Conservation (phyloP, 2,797 vertebrate genomes). For the Sphaeramia orbicularis region DNA sequence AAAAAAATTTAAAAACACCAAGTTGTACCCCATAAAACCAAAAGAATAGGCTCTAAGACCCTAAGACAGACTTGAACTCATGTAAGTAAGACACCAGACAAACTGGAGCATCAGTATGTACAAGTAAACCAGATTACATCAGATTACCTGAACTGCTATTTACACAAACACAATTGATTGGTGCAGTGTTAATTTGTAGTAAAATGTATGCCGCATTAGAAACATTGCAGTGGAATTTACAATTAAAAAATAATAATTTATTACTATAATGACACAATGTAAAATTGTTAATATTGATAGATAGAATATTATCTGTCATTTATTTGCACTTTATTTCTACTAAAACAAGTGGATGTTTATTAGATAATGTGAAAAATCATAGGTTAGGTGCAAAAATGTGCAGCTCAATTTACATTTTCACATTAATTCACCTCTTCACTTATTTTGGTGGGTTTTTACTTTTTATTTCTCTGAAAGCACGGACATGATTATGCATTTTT, state of each 20-base stretch:
- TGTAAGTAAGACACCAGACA: no score
- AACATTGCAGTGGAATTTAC: no score
- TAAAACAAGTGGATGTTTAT: conserved; percentile 1
- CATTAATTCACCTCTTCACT: conserved; percentile 23
- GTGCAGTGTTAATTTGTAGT: conserved; percentile 4
- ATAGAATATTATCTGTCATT: neutral
- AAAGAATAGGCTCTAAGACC: no score
- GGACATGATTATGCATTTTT: conserved; percentile 38
- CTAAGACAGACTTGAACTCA: no score
- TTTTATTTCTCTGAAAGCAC: conserved; percentile 23
- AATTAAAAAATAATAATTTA: no score
- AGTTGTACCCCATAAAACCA: no score
- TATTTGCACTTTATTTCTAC: neutral
- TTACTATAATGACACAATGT: neutral
- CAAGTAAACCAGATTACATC: no score
- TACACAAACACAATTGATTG: no score
- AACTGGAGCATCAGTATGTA: no score
- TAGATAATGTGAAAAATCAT: conserved; percentile 4
- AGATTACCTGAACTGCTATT: no score
- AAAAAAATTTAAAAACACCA: no score
- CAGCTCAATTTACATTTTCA: conserved; percentile 35
- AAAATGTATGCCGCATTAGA: neutral
- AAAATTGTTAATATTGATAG: conserved; percentile 3
- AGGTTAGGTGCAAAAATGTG: conserved; percentile 25
- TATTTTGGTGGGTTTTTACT: conserved; percentile 23